A percentile compares a stretch with the other conserved stretches of the same genome.
Evolutionary conservation across 2,888 invertebrate species (phyloP).

Genomic region (Patella depressa): DNA sequence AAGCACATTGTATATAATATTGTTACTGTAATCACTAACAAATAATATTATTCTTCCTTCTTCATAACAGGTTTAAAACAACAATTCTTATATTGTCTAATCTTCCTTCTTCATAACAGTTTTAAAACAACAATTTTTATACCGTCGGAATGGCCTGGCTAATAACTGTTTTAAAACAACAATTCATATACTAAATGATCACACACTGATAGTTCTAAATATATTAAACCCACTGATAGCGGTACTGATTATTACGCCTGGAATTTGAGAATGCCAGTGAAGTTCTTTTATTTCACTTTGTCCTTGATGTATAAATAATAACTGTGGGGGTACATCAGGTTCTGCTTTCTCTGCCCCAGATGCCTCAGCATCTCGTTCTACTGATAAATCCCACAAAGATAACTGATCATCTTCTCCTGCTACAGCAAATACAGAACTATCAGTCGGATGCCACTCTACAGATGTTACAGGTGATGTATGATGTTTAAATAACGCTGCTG

Average conservation of each 20-base stretch:
- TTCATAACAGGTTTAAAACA: too few relatives aligned
- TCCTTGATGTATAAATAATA: slow-evolving; percentile 97
- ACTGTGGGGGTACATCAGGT: slow-evolving; percentile 83
- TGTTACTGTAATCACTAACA: too few relatives aligned
- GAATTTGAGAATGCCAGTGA: slow-evolving; percentile 97
- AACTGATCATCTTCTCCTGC: slow-evolving; percentile 95
- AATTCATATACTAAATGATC: slow-evolving; percentile 20
- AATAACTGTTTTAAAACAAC: too few relatives aligned
- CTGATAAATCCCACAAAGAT: slow-evolving; percentile 91
- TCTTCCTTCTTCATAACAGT: too few relatives aligned
- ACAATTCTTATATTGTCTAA: too few relatives aligned
- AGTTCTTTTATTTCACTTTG: slow-evolving; percentile 98
- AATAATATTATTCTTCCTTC: too few relatives aligned
- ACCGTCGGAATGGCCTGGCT: too few relatives aligned
- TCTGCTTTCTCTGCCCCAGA: slow-evolving; percentile 38
- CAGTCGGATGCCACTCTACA: slow-evolving; percentile 96
- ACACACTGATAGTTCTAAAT: slow-evolving; percentile 97
- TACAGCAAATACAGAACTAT: slow-evolving; percentile 93
- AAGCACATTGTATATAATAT: too few relatives aligned
- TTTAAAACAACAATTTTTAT: too few relatives aligned
- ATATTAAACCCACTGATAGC: slow-evolving; percentile 96
- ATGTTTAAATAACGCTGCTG: slow-evolving; percentile 95
- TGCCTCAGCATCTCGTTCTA: slow-evolving; percentile 62
- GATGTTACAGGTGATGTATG: slow-evolving; percentile 94
- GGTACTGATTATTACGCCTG: slow-evolving; percentile 93